Percentiles rank a stretch among this genome's conserved stretches.
Evolutionary conservation across 1,140 invertebrate species (phyloP).

Genomic region (Onthophagus taurus): DNA sequence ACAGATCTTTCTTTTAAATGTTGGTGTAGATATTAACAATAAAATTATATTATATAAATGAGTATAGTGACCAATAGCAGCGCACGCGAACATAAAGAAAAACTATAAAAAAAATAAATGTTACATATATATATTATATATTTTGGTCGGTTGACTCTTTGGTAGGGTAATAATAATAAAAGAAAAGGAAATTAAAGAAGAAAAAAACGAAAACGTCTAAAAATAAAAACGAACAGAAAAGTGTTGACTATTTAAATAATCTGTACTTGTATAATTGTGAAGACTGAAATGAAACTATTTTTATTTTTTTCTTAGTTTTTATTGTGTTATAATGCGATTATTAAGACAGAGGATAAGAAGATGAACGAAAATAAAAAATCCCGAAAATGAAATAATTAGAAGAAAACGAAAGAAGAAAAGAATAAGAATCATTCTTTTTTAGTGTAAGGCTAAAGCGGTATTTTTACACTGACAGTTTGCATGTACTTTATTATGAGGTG

Average conservation of each 20-base stretch:
- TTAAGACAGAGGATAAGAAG: too few relatives aligned
- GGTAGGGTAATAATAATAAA: slow-evolving; percentile 31
- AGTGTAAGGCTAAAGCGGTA: slow-evolving; percentile 9
- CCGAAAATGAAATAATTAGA: too few relatives aligned
- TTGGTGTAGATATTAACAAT: slow-evolving; percentile 29
- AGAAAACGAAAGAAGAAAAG: slow-evolving; percentile 9
- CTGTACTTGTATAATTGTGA: slow-evolving; percentile 36
- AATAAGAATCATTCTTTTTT: slow-evolving; percentile 11
- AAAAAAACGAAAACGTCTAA: slow-evolving; percentile 1
- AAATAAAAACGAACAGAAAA: slow-evolving; percentile 8
- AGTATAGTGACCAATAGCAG: slow-evolving; percentile 31
- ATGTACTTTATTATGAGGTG: slow-evolving; percentile 12
- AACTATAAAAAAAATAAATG: slow-evolving; percentile 29
- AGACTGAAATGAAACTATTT: slow-evolving; percentile 36
- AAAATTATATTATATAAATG: too few relatives aligned
- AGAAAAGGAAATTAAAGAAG: neutral
- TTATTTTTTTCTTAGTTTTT: slow-evolving; percentile 35
- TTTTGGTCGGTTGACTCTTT: slow-evolving; percentile 35
- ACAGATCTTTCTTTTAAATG: slow-evolving; percentile 31
- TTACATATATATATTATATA: slow-evolving; percentile 25
- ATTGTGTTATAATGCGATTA: slow-evolving; percentile 38
- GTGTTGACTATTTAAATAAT: slow-evolving; percentile 32
- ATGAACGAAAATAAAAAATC: too few relatives aligned
- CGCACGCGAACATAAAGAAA: too few relatives aligned
- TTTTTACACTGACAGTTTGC: slow-evolving; percentile 15